Evolutionary conservation across 35 echinoderm and acorn worm genomes (phyloP).

Genomic region (Amphiura filiformis): DNA sequence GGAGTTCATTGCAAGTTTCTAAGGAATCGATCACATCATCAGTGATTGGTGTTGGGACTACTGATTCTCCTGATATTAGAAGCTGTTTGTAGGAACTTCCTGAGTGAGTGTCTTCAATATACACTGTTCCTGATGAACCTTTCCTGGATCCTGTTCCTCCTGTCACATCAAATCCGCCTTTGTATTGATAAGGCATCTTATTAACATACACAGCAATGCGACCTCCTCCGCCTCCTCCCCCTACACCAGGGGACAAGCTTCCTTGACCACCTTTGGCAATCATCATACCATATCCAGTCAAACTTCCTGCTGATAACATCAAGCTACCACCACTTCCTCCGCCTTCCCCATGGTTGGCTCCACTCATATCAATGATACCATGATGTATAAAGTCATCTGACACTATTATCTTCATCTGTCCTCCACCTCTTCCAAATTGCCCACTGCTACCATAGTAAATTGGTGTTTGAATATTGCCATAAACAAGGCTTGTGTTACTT

Average conservation of each 20-base stretch:
- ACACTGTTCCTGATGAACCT: conserved; percentile 62
- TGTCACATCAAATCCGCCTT: conserved; percentile 43
- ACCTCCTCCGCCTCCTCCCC: conserved; percentile 77
- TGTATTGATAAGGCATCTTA: conserved; percentile 17
- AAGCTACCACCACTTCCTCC: conserved; percentile 87
- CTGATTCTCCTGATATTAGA: conserved; percentile 33
- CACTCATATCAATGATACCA: conserved; percentile 63
- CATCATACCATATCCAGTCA: conserved; percentile 57
- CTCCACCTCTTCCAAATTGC: conserved; percentile 36
- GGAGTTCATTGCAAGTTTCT: conserved; percentile 29
- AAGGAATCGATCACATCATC: conserved; percentile 18
- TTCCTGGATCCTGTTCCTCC: conserved; percentile 26
- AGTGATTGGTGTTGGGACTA: conserved; percentile 25
- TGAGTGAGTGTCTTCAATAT: conserved; percentile 3
- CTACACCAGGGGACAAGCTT: conserved; percentile 8
- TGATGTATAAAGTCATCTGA: conserved; percentile 24
- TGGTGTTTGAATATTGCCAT: conserved; percentile 62
- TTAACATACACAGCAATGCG: conserved; percentile 56
- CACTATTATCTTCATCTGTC: conserved; percentile 55
- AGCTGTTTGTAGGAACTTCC: conserved; percentile 11
- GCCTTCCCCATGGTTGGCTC: conserved; percentile 16
- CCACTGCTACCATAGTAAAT: conserved; percentile 61
- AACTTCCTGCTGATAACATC: conserved; percentile 29
- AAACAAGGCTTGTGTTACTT: conserved; percentile 4
- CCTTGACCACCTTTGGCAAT: conserved; percentile 36